These are phyloP conservation scores for Lasioglossum vierecki DNA, from an alignment of 2,888 invertebrate species.

Conservation along the genomic window DNA sequence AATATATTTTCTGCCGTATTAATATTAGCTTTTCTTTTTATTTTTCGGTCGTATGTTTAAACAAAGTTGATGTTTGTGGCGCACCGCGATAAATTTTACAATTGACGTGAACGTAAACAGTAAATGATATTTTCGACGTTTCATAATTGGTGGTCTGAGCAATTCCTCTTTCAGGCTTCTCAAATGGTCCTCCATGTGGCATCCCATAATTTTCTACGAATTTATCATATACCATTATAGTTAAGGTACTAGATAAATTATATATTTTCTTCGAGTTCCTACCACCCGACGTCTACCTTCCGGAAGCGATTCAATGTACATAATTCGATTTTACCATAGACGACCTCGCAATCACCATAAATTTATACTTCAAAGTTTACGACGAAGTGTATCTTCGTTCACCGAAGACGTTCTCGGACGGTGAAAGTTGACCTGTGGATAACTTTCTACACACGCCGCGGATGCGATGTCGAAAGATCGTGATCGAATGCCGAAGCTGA, in stretches of 20 bases:
- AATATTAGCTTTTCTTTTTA: too few species aligned
- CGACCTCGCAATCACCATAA: constrained; percentile 13
- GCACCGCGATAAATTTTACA: not conserved
- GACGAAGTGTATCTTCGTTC: constrained; percentile 35
- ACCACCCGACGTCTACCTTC: too few species aligned
- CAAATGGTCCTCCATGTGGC: not conserved
- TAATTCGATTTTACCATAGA: not conserved
- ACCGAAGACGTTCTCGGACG: constrained; percentile 47
- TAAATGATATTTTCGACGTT: not conserved
- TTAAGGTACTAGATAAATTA: not conserved
- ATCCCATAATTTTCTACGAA: not conserved
- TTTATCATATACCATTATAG: not conserved
- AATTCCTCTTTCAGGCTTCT: not conserved
- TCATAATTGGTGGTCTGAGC: not conserved
- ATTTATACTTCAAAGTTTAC: not conserved
- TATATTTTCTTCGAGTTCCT: not conserved
- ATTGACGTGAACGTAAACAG: not conserved
- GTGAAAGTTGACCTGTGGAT: constrained; percentile 69
- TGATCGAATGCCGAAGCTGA: constrained; percentile 6
- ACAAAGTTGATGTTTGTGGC: too few species aligned
- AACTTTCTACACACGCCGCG: constrained; percentile 68
- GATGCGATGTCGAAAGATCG: constrained; percentile 49
- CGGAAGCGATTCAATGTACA: not conserved
- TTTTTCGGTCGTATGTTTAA: too few species aligned
- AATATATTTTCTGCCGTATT: too few species aligned